phyloP scores from a whole-genome alignment of 2,888 invertebrate genomes.

The Chloromyia formosa region DNA sequence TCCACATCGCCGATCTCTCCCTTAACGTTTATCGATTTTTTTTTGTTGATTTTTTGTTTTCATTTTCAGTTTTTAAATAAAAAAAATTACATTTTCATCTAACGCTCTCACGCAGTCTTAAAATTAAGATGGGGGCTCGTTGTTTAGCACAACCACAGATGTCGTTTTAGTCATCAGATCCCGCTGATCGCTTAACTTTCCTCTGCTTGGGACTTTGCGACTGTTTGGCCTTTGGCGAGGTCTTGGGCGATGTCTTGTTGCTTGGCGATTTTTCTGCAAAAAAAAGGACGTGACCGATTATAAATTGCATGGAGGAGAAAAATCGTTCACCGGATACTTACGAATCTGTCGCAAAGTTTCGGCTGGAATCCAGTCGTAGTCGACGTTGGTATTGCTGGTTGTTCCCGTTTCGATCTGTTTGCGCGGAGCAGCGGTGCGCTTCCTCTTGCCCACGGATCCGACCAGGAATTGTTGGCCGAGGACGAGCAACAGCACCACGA shows the following conservation, averaged over 20 bases:
- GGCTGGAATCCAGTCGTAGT: constrained; percentile 98
- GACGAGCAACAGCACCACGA: constrained; percentile 85
- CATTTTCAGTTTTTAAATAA: constrained; percentile 23
- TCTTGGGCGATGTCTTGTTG: constrained; percentile 72
- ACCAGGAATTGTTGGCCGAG: constrained; percentile 88
- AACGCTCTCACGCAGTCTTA: constrained; percentile 42
- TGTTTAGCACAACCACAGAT: not conserved
- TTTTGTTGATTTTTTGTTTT: not conserved
- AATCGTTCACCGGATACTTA: constrained; percentile 67
- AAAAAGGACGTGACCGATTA: constrained; percentile 50
- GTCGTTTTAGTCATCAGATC: constrained; percentile 70
- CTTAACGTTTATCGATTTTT: constrained; percentile 14
- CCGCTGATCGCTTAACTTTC: constrained; percentile 78
- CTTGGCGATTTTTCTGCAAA: constrained; percentile 75
- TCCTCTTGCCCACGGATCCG: constrained; percentile 81
- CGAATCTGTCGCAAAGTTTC: constrained; percentile 85
- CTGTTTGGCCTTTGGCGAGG: constrained; percentile 66
- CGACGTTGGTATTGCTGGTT: constrained; percentile 86
- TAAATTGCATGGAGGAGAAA: not conserved
- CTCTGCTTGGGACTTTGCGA: constrained; percentile 78
- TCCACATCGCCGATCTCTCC: not conserved
- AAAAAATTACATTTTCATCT: constrained; percentile 30
- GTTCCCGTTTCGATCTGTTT: constrained; percentile 91
- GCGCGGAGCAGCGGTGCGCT: constrained; percentile 65
- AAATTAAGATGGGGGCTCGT: not conserved